These are phyloP conservation scores for Grallaria varia DNA, from an alignment of 2,113 vertebrate genomes.

Conservation along the genomic window DNA sequence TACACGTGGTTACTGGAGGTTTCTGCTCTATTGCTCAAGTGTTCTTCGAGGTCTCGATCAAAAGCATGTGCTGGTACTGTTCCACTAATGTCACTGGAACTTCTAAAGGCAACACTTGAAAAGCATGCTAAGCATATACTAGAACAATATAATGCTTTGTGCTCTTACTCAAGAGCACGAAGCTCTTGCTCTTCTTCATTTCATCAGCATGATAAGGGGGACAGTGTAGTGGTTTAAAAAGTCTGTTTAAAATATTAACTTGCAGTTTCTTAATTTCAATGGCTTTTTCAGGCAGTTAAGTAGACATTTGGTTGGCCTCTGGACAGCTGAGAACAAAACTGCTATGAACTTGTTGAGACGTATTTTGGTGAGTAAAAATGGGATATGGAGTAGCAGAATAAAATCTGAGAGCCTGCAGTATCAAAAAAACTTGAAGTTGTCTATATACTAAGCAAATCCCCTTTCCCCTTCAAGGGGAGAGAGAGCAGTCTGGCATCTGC, in stretches of 20 bases:
- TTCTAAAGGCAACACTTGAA: conserved; percentile 4
- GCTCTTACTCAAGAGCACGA: not conserved
- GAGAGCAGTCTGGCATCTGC: not conserved
- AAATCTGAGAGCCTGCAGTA: not conserved
- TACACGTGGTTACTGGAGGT: not conserved
- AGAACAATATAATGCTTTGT: not conserved
- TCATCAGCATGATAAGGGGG: conserved; percentile 14
- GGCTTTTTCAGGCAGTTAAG: conserved; percentile 88
- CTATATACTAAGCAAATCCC: not conserved
- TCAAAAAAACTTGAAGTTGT: not conserved
- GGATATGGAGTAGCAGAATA: not conserved
- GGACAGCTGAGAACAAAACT: conserved; percentile 93
- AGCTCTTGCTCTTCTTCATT: conserved; percentile 30
- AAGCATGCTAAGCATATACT: conserved; percentile 30
- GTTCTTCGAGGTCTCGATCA: conserved; percentile 43
- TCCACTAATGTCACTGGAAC: conserved; percentile 48
- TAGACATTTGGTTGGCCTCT: conserved; percentile 96
- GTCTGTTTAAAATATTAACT: not conserved
- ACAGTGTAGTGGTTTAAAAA: not conserved
- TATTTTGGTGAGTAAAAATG: conserved; percentile 87
- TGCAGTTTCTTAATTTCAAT: not conserved
- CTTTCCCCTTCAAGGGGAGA: not conserved
- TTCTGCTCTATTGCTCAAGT: conserved; percentile 65
- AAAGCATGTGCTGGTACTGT: conserved; percentile 53
- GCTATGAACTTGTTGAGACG: conserved; percentile 94